These are phyloP conservation scores for Meghimatium bilineatum DNA, from an alignment of 2,888 invertebrate genomes.

Conservation along the genomic window DNA sequence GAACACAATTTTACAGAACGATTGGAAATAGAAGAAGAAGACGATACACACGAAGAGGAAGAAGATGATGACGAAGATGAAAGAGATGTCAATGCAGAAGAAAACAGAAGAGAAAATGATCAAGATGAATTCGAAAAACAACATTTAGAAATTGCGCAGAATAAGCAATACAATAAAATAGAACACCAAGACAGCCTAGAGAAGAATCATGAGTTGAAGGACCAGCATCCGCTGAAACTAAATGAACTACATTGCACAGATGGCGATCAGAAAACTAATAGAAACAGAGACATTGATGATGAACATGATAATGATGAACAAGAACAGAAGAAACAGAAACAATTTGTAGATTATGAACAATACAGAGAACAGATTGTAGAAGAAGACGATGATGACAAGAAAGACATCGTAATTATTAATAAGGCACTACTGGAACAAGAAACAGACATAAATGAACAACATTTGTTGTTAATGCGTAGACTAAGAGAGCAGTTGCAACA, in stretches of 20 bases:
- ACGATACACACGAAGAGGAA: neutral
- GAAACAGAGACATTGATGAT: neutral
- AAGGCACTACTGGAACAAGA: neutral
- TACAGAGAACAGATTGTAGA: neutral
- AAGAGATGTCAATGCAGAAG: neutral
- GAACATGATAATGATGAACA: neutral
- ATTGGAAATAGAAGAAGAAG: neutral
- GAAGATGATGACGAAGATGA: neutral
- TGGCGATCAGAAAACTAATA: neutral
- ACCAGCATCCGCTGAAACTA: no score
- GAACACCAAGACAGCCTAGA: neutral
- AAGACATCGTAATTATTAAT: neutral
- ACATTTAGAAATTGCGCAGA: neutral
- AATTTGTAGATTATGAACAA: neutral
- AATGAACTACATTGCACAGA: neutral
- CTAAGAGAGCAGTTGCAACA: neutral
- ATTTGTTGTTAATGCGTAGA: neutral
- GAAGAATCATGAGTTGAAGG: no score
- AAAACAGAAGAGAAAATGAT: neutral
- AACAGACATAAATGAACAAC: neutral
- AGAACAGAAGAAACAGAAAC: neutral
- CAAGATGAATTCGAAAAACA: neutral
- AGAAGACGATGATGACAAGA: neutral
- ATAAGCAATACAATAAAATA: neutral
- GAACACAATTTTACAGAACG: neutral